A percentile compares a stretch with the other conserved stretches of the same genome.
These are phyloP conservation scores for Protodeltote pygarga DNA, from an alignment of 2,888 invertebrate genomes.

Conservation along the genomic window DNA sequence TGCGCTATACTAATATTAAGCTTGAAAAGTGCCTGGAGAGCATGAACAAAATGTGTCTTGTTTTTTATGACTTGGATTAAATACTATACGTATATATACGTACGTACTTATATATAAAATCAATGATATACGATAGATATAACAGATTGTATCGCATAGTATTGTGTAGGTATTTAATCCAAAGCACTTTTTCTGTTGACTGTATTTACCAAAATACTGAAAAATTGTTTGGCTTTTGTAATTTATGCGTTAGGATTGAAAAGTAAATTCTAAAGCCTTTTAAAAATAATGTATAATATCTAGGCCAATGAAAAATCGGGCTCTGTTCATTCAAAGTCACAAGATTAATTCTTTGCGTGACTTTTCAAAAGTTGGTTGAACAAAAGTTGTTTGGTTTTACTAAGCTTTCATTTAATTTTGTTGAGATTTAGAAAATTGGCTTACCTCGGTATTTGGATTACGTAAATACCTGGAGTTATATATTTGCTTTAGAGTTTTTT, in stretches of 20 bases:
- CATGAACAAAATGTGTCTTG: too few relatives aligned
- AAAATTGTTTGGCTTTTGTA: slow-evolving; percentile 30
- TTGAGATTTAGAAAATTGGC: slow-evolving; percentile 28
- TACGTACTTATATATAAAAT: too few relatives aligned
- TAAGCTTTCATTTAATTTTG: slow-evolving; percentile 37
- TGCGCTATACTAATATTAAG: too few relatives aligned
- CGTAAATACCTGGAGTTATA: slow-evolving; percentile 11
- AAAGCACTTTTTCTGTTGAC: too few relatives aligned
- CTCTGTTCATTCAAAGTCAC: slow-evolving; percentile 38
- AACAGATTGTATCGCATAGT: too few relatives aligned
- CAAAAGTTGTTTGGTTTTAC: slow-evolving; percentile 43
- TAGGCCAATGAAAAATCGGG: slow-evolving; percentile 28
- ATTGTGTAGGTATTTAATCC: too few relatives aligned
- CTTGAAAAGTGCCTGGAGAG: too few relatives aligned
- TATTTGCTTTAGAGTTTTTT: neutral
- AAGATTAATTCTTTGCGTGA: slow-evolving; percentile 54
- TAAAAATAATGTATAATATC: slow-evolving; percentile 49
- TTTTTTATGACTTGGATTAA: too few relatives aligned
- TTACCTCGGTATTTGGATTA: slow-evolving; percentile 15
- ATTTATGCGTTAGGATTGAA: slow-evolving; percentile 40
- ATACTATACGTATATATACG: too few relatives aligned
- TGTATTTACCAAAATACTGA: slow-evolving; percentile 12
- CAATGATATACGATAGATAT: too few relatives aligned
- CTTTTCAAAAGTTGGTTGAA: slow-evolving; percentile 39
- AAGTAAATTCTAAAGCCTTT: slow-evolving; percentile 41